These are phyloP conservation scores for Riparia riparia DNA, from an alignment of 2,113 vertebrate species.

Conservation along the genomic window DNA sequence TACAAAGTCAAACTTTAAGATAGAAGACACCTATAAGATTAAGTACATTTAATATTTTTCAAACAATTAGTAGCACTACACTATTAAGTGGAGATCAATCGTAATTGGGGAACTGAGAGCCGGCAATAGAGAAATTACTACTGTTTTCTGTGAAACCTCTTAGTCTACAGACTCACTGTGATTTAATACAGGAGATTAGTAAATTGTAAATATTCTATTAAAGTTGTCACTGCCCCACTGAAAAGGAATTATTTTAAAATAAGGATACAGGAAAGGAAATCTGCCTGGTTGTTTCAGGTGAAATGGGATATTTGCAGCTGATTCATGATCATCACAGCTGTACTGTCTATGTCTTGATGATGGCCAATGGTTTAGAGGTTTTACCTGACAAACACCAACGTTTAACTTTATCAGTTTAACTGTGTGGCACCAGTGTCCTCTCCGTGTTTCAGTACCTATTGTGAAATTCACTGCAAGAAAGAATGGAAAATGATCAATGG, in stretches of 20 bases:
- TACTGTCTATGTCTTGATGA: not conserved
- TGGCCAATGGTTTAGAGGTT: not conserved
- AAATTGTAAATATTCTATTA: slow-evolving; percentile 81
- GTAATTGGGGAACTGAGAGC: slow-evolving; percentile 73
- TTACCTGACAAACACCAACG: not conserved
- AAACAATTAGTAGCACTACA: slow-evolving; percentile 73
- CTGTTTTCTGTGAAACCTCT: slow-evolving; percentile 73
- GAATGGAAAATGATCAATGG: not conserved
- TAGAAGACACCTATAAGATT: not conserved
- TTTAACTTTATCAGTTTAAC: not conserved
- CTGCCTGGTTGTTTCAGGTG: not conserved
- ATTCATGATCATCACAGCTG: not conserved
- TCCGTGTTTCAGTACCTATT: not conserved
- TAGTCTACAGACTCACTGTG: slow-evolving; percentile 76
- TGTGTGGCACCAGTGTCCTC: accelerated
- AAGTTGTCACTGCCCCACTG: slow-evolving; percentile 62
- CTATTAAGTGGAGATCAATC: slow-evolving; percentile 71
- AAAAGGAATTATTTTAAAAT: slow-evolving; percentile 67
- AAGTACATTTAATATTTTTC: slow-evolving; percentile 60
- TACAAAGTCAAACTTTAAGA: slow-evolving; percentile 62
- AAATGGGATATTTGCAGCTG: not conserved
- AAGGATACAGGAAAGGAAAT: slow-evolving; percentile 45
- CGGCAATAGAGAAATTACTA: slow-evolving; percentile 85
- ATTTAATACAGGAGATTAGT: slow-evolving; percentile 74
- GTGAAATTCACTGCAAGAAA: not conserved